phyloP scores from a whole-genome alignment of 2,888 invertebrate genomes.

The Cynaeus angustus region DNA sequence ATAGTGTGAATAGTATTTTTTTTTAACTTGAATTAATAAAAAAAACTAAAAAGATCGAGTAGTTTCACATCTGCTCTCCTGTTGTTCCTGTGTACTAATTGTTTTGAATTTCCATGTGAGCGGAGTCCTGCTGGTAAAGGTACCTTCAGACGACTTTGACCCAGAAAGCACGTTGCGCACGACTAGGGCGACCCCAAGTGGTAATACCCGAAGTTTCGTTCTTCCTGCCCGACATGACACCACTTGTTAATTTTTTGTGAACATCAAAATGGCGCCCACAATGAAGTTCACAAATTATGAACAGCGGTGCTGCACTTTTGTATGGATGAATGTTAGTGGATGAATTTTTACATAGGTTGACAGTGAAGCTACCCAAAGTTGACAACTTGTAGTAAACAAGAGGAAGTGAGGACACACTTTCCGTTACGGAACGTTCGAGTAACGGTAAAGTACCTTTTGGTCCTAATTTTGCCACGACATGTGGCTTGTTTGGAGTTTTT shows the following conservation, averaged over 20 bases:
- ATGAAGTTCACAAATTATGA: conserved; percentile 36
- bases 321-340: conserved; percentile 49
- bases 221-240: conserved; percentile 14
- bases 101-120: conserved; percentile 66
- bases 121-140: conserved; percentile 46
- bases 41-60: conserved; percentile 42
- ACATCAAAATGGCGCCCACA: conserved; percentile 20
- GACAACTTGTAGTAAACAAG: too few species aligned
- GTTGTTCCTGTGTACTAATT: conserved; percentile 62
- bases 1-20: conserved; percentile 32
- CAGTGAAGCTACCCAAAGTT: conserved; percentile 49
- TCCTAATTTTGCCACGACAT: conserved; percentile 10
- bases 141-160: conserved; percentile 15
- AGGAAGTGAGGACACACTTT: conserved; percentile 38
- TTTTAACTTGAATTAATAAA: conserved; percentile 55
- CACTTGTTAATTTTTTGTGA: conserved; percentile 37
- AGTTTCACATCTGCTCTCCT: conserved; percentile 39
- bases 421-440: conserved; percentile 39
- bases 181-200: conserved; percentile 34
- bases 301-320: conserved; percentile 27
- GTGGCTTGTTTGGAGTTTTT: conserved; percentile 47
- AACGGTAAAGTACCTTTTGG: conserved; percentile 47
- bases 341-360: conserved; percentile 56
- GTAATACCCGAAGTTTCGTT: conserved; percentile 34
- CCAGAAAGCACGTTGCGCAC: conserved; percentile 38